Conservation (phyloP, 2,888 invertebrate species). For the Leucophenga maculata region DNA sequence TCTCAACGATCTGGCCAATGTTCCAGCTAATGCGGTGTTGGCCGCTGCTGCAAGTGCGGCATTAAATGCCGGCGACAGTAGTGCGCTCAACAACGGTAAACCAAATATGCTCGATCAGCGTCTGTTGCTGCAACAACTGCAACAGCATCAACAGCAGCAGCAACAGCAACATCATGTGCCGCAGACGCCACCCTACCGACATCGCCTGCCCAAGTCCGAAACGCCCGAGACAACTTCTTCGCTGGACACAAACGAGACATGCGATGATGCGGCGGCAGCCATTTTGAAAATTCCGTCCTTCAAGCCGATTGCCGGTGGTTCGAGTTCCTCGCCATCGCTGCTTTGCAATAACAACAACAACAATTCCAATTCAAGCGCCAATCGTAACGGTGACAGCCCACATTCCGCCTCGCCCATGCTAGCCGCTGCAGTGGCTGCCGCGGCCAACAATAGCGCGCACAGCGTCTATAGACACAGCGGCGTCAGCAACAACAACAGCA, state of each 20-base stretch:
- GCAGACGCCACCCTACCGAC: constrained; percentile 50
- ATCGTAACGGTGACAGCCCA: constrained; percentile 73
- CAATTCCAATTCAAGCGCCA: constrained; percentile 48
- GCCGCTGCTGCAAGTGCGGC: constrained; percentile 40
- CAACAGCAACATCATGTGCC: constrained; percentile 60
- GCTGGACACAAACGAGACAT: constrained; percentile 67
- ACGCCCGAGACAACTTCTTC: constrained; percentile 73
- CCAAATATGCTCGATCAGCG: constrained; percentile 58
- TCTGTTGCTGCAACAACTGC: constrained; percentile 56
- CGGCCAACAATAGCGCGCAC: constrained; percentile 48
- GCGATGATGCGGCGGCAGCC: constrained; percentile 79
- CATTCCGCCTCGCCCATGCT: constrained; percentile 67
- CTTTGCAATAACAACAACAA: constrained; percentile 40
- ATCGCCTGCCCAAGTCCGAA: constrained; percentile 71
- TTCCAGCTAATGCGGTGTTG: constrained; percentile 40
- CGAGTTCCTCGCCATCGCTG: constrained; percentile 62
- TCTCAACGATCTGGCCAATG: constrained; percentile 51
- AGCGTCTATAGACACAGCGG: constrained; percentile 63
- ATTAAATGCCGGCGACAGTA: constrained; percentile 45
- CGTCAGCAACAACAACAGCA: constrained; percentile 55
- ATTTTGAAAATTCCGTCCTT: constrained; percentile 96
- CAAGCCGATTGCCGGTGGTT: constrained; percentile 76
- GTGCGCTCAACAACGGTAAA: constrained; percentile 58
- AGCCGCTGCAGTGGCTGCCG: constrained; percentile 62
- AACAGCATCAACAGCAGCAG: constrained; percentile 59